Evolutionary conservation across 2,888 invertebrate genomes (phyloP), one percentile per base, ranked within the genome.

Genomic region (Eupeodes luniger): DNA sequence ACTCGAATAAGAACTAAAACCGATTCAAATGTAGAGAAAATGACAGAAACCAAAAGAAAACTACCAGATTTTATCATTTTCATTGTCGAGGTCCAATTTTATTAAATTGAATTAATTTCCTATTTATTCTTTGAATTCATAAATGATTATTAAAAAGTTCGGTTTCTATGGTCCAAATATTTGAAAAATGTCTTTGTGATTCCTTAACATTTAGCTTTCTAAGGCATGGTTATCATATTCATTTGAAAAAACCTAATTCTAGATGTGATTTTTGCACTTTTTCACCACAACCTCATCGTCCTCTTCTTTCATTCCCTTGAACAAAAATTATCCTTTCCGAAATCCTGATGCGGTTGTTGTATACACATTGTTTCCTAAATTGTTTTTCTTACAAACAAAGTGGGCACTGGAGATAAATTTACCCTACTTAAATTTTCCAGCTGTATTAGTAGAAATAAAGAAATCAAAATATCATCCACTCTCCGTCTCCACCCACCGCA

Each of bases 391-490:
- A 44, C 51, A 74, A 87, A 77, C 36, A 80, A 84, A 79, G 62
- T 59, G 59, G 59, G 16, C 72, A 83, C 79, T 55, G 70, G 19
- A 84, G 72, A 80, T 62, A 87, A 74, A 53, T 87, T 66, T 79
- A 76, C 83, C 83, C 72, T 72, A 34, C 51, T 59, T 40, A 76
- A 66, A 57, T 59, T 81, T 88, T 81, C 78, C 88, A 88, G 88
- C 78, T 88, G 88, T 78, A 81, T 88, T 85, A 85, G 81, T 78
- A 69, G 55, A 78, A 85, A 88, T 88, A 88, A 81, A 88, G 88
- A 85, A 72, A 88, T 81, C 78, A 81, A 88, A 81, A 81, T 62
- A 85, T 81, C 70, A 64, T 78, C 77, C 64, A 4, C 57, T 59
- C 34, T 34, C 57, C 57, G 27, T 12, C 16, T 55, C 82, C 76